A percentile compares a stretch with the other conserved stretches of the same genome.
phyloP scores from a whole-genome alignment of 2,797 vertebrate genomes.

The Dipus sagitta region DNA sequence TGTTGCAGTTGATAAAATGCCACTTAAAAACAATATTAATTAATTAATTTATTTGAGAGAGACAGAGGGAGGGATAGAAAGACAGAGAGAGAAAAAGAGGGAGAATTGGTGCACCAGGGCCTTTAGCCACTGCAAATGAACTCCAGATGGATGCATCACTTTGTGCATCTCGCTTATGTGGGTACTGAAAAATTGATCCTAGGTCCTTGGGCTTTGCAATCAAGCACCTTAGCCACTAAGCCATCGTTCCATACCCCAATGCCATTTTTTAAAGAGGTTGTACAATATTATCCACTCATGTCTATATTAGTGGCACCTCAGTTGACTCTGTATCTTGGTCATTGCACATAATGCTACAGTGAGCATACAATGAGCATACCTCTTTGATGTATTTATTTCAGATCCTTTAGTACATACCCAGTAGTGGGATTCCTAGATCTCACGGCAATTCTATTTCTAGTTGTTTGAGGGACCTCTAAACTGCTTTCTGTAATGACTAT shows the following conservation, averaged over 20 bases:
- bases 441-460: background rate
- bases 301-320: background rate
- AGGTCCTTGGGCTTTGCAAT: no score
- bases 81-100: no score
- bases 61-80: no score
- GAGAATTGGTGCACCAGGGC: no score
- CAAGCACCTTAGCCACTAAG: no score
- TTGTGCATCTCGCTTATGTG: no score
- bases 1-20: background rate
- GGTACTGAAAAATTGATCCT: no score
- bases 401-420: background rate
- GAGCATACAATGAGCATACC: background rate
- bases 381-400: background rate
- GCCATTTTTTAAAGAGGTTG: background rate
- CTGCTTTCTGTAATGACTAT: background rate
- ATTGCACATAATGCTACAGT: background rate
- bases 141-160: no score
- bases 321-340: background rate
- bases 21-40: no score
- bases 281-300: background rate
- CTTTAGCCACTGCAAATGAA: no score
- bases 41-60: no score
- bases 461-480: background rate
- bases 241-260: no score
- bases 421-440: rapidly evolving